Conservation (phyloP, 2,888 invertebrate species). For the Drosophila flavopinicola region DNA sequence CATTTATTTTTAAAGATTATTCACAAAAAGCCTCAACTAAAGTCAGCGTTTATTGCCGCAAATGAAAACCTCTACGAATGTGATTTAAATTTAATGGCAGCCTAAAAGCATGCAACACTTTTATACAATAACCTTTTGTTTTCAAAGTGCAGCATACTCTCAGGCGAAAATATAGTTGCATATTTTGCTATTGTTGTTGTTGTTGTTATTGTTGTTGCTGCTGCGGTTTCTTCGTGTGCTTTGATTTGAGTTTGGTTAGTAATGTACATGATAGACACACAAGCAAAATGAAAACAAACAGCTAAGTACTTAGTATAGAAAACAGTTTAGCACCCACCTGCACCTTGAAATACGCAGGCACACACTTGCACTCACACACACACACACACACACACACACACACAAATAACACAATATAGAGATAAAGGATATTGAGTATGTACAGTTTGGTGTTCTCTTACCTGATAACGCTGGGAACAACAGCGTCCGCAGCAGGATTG, state of each 20-base stretch:
- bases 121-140: not conserved
- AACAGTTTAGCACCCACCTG: constrained; percentile 51
- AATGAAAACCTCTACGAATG: too few relatives aligned
- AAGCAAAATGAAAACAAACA: constrained; percentile 36
- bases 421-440: constrained; percentile 31
- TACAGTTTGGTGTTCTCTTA: constrained; percentile 80
- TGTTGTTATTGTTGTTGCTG: not conserved
- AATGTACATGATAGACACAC: constrained; percentile 42
- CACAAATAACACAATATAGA: constrained; percentile 28
- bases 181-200: too few relatives aligned
- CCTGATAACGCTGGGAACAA: constrained; percentile 95
- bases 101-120: constrained; percentile 44
- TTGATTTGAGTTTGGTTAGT: constrained; percentile 16
- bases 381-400: constrained; percentile 10
- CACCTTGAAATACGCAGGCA: constrained; percentile 24
- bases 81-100: too few relatives aligned
- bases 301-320: constrained; percentile 24
- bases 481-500: constrained; percentile 94
- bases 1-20: too few relatives aligned
- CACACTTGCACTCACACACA: not conserved
- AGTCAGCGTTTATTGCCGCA: too few relatives aligned
- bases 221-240: constrained; percentile 2
- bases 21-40: too few relatives aligned
- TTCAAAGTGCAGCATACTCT: constrained; percentile 33
- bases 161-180: constrained; percentile 7